Evolutionary conservation across 2,113 vertebrate species (phyloP).

Genomic region (Canis aureus): DNA sequence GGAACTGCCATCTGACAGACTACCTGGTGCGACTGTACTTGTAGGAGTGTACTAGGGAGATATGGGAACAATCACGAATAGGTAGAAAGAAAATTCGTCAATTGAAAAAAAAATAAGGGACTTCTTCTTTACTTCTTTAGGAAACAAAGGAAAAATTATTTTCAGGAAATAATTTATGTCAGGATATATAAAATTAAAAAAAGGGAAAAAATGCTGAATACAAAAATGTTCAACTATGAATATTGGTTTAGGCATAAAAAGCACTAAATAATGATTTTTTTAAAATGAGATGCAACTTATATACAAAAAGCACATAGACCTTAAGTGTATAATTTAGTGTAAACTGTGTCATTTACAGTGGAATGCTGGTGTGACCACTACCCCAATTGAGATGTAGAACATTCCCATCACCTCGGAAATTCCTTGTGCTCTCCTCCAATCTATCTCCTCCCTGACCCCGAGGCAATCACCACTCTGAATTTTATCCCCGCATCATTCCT

Average conservation of each 20-base stretch:
- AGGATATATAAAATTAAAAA: conserved; percentile 18
- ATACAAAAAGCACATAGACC: not conserved
- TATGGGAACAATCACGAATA: not conserved
- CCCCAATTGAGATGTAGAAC: not conserved
- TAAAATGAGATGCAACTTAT: not conserved
- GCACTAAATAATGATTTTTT: conserved; percentile 1
- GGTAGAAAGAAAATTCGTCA: not conserved
- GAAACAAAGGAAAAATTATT: not conserved
- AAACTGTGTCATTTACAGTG: not conserved
- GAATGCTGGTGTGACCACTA: not conserved
- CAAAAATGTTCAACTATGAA: not conserved
- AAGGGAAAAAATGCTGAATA: not conserved
- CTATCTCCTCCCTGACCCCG: not conserved
- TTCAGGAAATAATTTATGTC: conserved; percentile 45
- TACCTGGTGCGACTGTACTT: accelerated
- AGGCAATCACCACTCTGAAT: not conserved
- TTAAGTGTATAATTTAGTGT: not conserved
- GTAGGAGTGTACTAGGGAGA: not conserved
- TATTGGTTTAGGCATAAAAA: not conserved
- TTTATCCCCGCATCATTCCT: not conserved
- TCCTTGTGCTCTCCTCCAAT: not conserved
- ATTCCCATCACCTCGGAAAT: not conserved
- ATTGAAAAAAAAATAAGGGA: not conserved
- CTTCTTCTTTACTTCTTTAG: not conserved
- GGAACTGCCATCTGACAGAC: not conserved